Conservation (phyloP, 2,797 vertebrate species). For the Pitangus sulphuratus region DNA sequence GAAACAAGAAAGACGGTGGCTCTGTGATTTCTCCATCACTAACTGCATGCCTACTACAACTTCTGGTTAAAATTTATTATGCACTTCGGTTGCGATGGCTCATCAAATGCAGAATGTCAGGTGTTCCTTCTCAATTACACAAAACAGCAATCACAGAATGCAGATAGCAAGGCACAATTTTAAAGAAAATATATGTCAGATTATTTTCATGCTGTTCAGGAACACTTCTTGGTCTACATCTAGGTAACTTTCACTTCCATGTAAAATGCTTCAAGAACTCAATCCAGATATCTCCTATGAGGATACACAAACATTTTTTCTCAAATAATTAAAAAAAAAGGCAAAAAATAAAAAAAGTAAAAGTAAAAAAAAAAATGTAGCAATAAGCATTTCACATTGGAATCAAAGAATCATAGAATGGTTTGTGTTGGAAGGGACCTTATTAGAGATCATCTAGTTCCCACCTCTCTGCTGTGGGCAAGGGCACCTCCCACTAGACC, state of each 20-base stretch:
- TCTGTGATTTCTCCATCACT: background rate
- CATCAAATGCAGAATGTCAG: background rate
- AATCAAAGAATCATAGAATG: background rate
- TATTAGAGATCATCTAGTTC: background rate
- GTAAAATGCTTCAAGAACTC: slow-evolving; percentile 51
- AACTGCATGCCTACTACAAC: background rate
- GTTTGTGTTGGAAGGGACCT: background rate
- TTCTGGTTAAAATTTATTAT: background rate
- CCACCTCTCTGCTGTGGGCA: fast-evolving
- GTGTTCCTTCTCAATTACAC: background rate
- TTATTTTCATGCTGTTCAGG: background rate
- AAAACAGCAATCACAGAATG: fast-evolving
- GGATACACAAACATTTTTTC: slow-evolving; percentile 11
- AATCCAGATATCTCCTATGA: slow-evolving; percentile 6
- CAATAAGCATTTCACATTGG: slow-evolving; percentile 26
- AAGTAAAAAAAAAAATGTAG: background rate
- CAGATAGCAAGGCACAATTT: background rate
- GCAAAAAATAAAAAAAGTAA: too few relatives aligned
- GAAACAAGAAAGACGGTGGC: background rate
- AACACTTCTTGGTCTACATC: background rate
- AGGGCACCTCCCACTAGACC: background rate
- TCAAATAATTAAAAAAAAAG: background rate
- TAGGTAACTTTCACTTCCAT: background rate
- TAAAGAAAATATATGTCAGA: background rate
- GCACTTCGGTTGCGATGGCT: background rate